Percentiles rank a stretch among this genome's conserved stretches.
Conservation (phyloP, 2,113 vertebrate genomes). For the Ceuthmochares aereus region DNA sequence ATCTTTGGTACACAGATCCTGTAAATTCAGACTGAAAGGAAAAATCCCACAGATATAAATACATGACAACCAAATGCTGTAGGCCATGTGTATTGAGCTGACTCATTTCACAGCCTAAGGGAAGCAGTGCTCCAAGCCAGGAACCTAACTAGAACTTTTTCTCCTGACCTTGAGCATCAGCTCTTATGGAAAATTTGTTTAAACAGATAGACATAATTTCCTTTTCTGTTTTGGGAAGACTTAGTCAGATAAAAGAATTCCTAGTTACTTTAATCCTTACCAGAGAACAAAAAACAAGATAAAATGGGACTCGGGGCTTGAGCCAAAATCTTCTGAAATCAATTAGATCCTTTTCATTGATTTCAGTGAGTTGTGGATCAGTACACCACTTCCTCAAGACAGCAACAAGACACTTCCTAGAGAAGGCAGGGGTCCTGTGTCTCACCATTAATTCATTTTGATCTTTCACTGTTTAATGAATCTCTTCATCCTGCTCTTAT, state of each 20-base stretch:
- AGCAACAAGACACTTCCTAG: conserved; percentile 52
- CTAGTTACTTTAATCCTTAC: conserved; percentile 38
- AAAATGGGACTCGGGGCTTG: conserved; percentile 33
- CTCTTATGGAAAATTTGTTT: background rate
- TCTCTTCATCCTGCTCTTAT: conserved; percentile 47
- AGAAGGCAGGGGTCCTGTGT: conserved; percentile 37
- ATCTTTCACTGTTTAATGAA: conserved; percentile 51
- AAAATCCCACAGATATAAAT: background rate
- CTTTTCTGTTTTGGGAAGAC: conserved; percentile 28
- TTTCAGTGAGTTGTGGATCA: conserved; percentile 60
- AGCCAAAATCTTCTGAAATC: conserved; percentile 59
- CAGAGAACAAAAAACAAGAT: conserved; percentile 42
- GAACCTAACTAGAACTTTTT: background rate
- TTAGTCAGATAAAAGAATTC: conserved; percentile 3
- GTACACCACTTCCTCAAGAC: conserved; percentile 47
- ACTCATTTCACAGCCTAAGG: background rate
- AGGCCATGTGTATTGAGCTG: background rate
- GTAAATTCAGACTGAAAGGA: background rate
- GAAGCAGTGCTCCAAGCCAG: background rate
- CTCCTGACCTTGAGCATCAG: background rate
- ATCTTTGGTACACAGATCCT: background rate
- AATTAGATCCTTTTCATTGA: conserved; percentile 52
- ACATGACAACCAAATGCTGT: background rate
- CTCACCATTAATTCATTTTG: conserved; percentile 35
- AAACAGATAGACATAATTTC: background rate